Conservation (phyloP, 2,113 vertebrate species). For the Orthonyx spaldingii region DNA sequence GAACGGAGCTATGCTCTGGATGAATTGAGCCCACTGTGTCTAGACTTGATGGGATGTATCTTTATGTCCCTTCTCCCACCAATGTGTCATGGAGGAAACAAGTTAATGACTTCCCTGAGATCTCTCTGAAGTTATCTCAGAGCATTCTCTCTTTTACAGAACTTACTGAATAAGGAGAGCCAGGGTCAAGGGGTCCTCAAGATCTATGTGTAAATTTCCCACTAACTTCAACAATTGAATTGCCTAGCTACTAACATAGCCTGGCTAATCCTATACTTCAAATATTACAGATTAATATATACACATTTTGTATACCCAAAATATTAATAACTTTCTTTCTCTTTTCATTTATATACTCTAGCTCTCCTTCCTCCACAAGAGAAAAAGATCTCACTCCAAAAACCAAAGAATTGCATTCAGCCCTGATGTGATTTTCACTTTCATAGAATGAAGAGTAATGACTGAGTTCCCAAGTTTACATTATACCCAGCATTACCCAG, state of each 20-base stretch:
- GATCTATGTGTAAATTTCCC: not conserved
- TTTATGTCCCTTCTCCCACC: not conserved
- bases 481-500: not conserved
- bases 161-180: not conserved
- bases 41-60: not conserved
- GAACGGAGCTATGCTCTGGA: conserved; percentile 1
- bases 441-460: not conserved
- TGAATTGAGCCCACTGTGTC: conserved; percentile 43
- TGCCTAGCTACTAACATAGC: not conserved
- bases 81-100: not conserved
- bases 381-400: not conserved
- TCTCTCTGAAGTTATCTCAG: not conserved
- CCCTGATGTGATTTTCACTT: not conserved
- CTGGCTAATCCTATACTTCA: not conserved
- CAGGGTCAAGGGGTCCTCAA: not conserved
- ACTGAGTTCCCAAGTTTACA: not conserved
- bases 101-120: not conserved
- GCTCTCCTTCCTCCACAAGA: not conserved
- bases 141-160: not conserved
- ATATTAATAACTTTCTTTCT: not conserved
- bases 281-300: not conserved
- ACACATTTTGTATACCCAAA: not conserved
- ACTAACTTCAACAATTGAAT: not conserved
- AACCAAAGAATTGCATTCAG: not conserved
- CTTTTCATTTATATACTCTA: not conserved